phyloP scores from a whole-genome alignment of 2,797 vertebrate genomes.

The Mustela erminea region DNA sequence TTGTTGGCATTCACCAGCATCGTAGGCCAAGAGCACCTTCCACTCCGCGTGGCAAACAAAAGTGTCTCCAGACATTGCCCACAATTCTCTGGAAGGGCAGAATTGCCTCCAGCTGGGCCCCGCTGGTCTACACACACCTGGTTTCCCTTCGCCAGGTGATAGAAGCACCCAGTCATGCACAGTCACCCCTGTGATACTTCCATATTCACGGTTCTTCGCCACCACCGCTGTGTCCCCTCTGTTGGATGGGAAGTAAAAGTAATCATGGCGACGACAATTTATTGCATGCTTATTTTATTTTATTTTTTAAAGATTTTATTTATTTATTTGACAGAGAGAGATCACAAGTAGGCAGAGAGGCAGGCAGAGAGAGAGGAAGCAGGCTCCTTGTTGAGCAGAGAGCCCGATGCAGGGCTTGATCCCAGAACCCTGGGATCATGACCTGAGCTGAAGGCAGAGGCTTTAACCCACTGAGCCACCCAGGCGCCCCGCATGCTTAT shows the following conservation, averaged over 20 bases:
- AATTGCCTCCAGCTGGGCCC: neutral
- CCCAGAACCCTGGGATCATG: no score
- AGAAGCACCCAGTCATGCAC: neutral
- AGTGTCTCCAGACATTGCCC: neutral
- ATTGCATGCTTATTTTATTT: neutral
- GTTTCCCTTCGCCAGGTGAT: neutral
- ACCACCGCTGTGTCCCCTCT: neutral
- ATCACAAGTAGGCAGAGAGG: no score
- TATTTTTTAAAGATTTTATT: no score
- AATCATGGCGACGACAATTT: neutral
- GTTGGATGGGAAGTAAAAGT: neutral
- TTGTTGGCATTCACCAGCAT: neutral
- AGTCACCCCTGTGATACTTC: neutral
- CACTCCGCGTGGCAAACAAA: neutral
- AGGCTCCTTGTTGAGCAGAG: no score
- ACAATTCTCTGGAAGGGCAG: neutral
- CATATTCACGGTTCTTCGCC: neutral
- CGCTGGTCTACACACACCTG: neutral
- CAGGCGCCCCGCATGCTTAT: neutral
- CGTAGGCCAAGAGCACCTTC: neutral
- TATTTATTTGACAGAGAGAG: no score
- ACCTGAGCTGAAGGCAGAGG: no score
- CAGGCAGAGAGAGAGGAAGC: no score
- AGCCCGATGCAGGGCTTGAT: no score
- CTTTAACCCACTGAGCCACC: no score